These are phyloP conservation scores for Diabrotica balteata DNA, from an alignment of 2,888 invertebrate genomes.

Conservation along the genomic window DNA sequence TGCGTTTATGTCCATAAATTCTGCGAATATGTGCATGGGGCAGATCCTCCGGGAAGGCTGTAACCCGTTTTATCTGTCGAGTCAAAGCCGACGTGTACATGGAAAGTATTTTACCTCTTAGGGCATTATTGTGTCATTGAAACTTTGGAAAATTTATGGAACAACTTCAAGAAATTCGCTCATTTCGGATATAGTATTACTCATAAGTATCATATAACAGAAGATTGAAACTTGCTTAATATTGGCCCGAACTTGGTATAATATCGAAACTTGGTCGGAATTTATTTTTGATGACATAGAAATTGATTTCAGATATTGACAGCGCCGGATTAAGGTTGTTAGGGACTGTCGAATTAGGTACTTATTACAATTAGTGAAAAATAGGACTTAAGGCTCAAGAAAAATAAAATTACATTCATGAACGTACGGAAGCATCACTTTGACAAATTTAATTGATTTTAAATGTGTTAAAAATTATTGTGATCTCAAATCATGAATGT, in stretches of 20 bases:
- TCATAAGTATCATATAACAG: conserved; percentile 22
- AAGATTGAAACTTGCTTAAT: conserved; percentile 34
- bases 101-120: not conserved
- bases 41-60: not conserved
- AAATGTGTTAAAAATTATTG: too few species aligned
- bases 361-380: too few species aligned
- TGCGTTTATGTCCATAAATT: too few species aligned
- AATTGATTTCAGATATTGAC: conserved; percentile 29
- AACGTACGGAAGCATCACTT: too few species aligned
- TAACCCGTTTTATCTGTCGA: not conserved
- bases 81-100: not conserved
- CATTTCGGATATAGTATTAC: conserved; percentile 16
- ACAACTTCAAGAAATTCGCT: conserved; percentile 16
- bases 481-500: too few species aligned
- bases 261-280: conserved; percentile 27
- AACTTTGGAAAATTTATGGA: conserved; percentile 16
- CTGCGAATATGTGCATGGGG: too few species aligned
- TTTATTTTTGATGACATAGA: conserved; percentile 32
- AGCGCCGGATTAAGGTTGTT: not conserved
- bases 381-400: too few species aligned
- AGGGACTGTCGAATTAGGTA: not conserved
- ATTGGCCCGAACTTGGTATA: conserved; percentile 22
- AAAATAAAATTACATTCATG: too few species aligned
- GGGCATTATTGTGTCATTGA: conserved; percentile 3
- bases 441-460: too few species aligned